Conservation (phyloP, 1,140 invertebrate genomes). For the Diachasma alloeum region DNA sequence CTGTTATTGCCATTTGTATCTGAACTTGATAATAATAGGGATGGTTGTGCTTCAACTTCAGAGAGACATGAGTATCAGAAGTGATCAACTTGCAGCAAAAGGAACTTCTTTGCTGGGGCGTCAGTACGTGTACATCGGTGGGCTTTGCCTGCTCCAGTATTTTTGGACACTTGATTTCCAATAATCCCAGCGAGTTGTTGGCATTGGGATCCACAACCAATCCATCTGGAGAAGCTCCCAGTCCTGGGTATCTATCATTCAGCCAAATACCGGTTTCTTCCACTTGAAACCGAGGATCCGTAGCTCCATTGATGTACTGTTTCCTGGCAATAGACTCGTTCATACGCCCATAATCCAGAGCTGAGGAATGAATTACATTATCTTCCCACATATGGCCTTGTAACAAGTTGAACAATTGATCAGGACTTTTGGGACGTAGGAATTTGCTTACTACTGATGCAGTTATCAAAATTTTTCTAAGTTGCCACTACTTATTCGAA, state of each 20-base stretch:
- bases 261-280: background rate
- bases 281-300: background rate
- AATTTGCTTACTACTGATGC: too few species aligned
- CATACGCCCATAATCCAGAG: slow-evolving; percentile 16
- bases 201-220: background rate
- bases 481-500: background rate
- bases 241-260: background rate
- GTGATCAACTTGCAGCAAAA: background rate
- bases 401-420: slow-evolving; percentile 10
- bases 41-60: background rate
- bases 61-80: background rate
- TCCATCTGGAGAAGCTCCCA: background rate
- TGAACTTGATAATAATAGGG: background rate
- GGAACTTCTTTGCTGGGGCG: background rate
- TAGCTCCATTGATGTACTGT: background rate
- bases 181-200: background rate
- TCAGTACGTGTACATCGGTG: background rate
- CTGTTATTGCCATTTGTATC: background rate
- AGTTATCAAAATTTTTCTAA: slow-evolving; percentile 23
- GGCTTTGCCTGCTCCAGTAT: background rate
- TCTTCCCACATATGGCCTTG: slow-evolving; percentile 19
- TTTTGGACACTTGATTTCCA: slow-evolving; percentile 30
- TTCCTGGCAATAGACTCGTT: background rate
- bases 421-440: too few species aligned
- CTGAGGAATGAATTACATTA: background rate